These are phyloP conservation scores for Darevskia nairensis DNA, from an alignment of 2,797 vertebrate species.

Conservation along the genomic window DNA sequence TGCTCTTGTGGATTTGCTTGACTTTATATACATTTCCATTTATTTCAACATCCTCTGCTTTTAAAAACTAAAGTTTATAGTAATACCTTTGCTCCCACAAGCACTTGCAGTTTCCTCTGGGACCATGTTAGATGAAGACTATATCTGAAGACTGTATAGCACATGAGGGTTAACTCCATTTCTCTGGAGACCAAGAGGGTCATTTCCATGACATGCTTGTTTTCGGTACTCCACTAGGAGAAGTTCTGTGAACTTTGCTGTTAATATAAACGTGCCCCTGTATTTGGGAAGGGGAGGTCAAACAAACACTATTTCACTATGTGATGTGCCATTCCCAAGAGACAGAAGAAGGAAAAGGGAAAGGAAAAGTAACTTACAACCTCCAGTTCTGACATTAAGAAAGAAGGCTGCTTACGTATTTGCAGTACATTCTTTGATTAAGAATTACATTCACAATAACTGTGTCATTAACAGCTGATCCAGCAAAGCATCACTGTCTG, in stretches of 20 bases:
- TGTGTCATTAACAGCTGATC: background rate
- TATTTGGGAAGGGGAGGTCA: background rate
- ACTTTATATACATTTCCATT: background rate
- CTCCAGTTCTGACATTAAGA: constrained; percentile 22
- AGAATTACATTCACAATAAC: background rate
- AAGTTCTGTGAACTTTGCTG: constrained; percentile 39
- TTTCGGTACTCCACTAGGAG: constrained; percentile 28
- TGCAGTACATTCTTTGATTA: constrained; percentile 20
- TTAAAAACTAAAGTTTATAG: constrained; percentile 61
- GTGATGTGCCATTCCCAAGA: constrained; percentile 20
- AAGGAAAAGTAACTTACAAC: background rate
- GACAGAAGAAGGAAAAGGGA: background rate
- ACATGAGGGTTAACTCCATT: constrained; percentile 47
- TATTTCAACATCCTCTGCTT: constrained; percentile 47
- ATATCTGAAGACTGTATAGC: constrained; percentile 48
- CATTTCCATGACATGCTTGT: constrained; percentile 51
- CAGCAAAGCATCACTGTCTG: constrained; percentile 2
- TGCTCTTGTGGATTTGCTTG: constrained; percentile 54
- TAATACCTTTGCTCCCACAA: constrained; percentile 61
- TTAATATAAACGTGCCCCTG: constrained; percentile 1
- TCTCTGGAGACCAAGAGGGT: constrained; percentile 40
- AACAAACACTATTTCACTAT: constrained; percentile 31
- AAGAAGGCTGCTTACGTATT: constrained; percentile 10
- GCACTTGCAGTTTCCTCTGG: constrained; percentile 32
- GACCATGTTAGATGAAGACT: constrained; percentile 41